Conservation (phyloP, 1,140 invertebrate species). For the Rhopalosiphum maidis region DNA sequence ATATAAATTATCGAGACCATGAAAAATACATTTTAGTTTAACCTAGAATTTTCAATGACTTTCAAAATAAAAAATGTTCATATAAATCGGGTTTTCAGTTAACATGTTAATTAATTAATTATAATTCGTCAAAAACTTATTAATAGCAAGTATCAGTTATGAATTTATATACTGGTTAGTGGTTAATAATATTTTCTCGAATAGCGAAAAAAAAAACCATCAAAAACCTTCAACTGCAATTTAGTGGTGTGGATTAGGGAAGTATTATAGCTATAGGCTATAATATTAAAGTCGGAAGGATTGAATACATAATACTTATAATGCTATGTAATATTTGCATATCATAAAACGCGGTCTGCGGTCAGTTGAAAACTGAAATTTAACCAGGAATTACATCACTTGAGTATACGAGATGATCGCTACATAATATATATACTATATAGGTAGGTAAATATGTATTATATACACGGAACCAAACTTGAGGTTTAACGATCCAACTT, state of each 20-base stretch:
- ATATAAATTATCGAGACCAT: conserved; percentile 1
- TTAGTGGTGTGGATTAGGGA: neutral
- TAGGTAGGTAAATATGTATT: neutral
- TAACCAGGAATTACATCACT: neutral
- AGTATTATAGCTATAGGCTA: neutral
- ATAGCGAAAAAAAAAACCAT: neutral
- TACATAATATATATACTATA: neutral
- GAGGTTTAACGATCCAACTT: neutral
- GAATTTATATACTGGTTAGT: neutral
- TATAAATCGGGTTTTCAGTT: neutral
- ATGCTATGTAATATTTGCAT: neutral
- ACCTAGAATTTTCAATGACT: conserved; percentile 16
- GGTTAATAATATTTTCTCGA: neutral
- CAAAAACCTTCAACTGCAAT: neutral
- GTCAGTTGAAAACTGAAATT: neutral
- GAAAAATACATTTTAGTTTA: conserved; percentile 12
- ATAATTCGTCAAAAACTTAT: neutral
- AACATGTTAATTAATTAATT: neutral
- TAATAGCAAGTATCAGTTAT: conserved; percentile 4
- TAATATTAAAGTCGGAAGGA: neutral
- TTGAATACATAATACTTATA: conserved; percentile 12
- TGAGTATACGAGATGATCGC: neutral
- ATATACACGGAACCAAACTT: neutral
- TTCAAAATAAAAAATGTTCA: neutral
- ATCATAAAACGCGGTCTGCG: neutral